Conservation (phyloP, 1,140 invertebrate genomes). For the Thaumetopoea pityocampa region DNA sequence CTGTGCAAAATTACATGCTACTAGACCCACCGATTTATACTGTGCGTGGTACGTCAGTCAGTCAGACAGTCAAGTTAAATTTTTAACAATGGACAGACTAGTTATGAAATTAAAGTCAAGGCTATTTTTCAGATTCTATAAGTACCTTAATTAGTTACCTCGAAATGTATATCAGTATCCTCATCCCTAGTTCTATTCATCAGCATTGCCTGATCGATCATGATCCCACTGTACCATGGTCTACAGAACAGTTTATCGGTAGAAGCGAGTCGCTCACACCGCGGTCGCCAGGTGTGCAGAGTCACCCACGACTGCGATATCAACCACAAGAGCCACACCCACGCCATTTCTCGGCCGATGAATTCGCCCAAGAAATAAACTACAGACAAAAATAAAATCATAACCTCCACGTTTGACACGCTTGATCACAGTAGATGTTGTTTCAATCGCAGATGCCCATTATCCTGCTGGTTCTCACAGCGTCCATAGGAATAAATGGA, state of each 20-base stretch:
- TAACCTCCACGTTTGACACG: too few relatives aligned
- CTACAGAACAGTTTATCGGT: conserved; percentile 96
- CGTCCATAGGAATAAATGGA: too few relatives aligned
- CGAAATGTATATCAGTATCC: conserved; percentile 92
- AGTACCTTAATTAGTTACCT: conserved; percentile 76
- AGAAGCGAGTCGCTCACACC: conserved; percentile 94
- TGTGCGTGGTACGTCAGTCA: too few relatives aligned
- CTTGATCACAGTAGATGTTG: too few relatives aligned
- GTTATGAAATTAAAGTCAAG: too few relatives aligned
- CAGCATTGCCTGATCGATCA: conserved; percentile 96
- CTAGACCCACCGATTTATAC: too few relatives aligned
- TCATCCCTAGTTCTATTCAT: conserved; percentile 94
- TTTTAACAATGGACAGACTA: too few relatives aligned
- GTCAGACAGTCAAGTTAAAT: too few relatives aligned
- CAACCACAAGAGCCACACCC: conserved; percentile 95
- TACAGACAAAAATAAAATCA: conserved; percentile 26
- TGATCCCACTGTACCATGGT: conserved; percentile 93
- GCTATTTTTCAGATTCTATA: too few relatives aligned
- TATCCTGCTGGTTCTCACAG: too few relatives aligned
- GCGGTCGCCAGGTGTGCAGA: conserved; percentile 95
- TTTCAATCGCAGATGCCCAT: too few relatives aligned
- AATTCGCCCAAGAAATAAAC: conserved; percentile 89
- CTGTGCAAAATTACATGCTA: too few relatives aligned
- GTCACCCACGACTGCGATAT: conserved; percentile 96
- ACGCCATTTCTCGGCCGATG: conserved; percentile 88